Base-by-base conservation (phyloP, 2,888 invertebrate genomes). In the Acanthosepion pharaonis region DNA sequence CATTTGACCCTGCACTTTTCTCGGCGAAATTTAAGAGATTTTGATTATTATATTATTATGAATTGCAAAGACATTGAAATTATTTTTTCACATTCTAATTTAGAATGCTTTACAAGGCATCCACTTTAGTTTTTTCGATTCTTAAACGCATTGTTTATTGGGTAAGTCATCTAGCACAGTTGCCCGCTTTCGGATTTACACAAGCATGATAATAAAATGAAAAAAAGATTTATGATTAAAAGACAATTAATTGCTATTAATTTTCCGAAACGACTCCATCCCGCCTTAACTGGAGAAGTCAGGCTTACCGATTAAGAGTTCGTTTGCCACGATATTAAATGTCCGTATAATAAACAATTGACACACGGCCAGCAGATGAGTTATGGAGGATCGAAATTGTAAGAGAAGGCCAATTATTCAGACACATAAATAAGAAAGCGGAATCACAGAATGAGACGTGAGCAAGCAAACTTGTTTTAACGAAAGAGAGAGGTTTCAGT, bases 161-260 rank as follows among this genome's bases (percentile, higher is more conserved):
- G 23, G 20, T 5, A 59, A 59, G 23, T 23, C 20, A 59, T 6
- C 23, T 5, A 59, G 20, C 15, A 55, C 55, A 55, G 6, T 20
- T 5, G 20, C 23, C 4, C 51, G 51, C 51, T 51, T 64, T 64
- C 64, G 28, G 23, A 28, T 64, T 64, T n/a, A n/a, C 28, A n/a
- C 1, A 11, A 2, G n/a, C 28, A n/a, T n/a, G n/a, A n/a, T 78
- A 11, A 78, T n/a, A n/a, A 78, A 28, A 78, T 18, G 20, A 8
- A n/a, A 8, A n/a, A 28, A n/a, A 78, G 78, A 78, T 78, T 78
- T 78, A 78, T 33, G 78, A 78, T 78, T 33, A n/a, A 78, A n/a
- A 33, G n/a, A 78, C n/a, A 78, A 78, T 78, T 78, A 78, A 78
- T 78, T 78, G 78, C 78, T n/a, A 78, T 78, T 78, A n/a, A 78